These are phyloP conservation scores for Pygathrix nemaeus DNA, from an alignment of 2,113 vertebrate genomes.

Conservation along the genomic window DNA sequence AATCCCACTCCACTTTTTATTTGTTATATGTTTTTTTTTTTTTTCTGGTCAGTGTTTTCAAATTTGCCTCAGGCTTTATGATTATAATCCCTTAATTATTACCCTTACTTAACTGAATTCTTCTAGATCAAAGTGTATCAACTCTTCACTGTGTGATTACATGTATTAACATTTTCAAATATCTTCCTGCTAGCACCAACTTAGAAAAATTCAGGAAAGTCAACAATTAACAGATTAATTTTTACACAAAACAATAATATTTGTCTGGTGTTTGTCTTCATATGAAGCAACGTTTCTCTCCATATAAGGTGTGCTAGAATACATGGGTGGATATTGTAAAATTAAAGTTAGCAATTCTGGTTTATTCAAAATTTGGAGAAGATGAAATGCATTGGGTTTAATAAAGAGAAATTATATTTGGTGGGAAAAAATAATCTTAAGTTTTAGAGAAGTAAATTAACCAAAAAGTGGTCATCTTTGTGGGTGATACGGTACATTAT, in stretches of 20 bases:
- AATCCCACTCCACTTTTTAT: not conserved
- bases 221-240: not conserved
- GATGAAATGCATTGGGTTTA: not conserved
- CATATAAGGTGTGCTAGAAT: not conserved
- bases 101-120: not conserved
- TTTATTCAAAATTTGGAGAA: not conserved
- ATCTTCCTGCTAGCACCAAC: not conserved
- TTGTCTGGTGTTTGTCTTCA: not conserved
- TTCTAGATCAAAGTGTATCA: not conserved
- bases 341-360: not conserved
- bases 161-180: slow-evolving; percentile 27
- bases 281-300: not conserved
- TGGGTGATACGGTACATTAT: not conserved
- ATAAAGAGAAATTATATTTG: not conserved
- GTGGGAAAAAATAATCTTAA: not conserved
- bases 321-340: not conserved
- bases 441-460: not conserved
- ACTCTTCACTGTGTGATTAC: not conserved
- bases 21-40: not conserved
- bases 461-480: not conserved
- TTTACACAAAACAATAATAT: not conserved
- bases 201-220: not conserved
- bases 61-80: not conserved
- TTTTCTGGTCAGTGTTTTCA: not conserved
- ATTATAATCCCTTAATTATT: not conserved